Base-by-base conservation (phyloP, 2,113 vertebrate genomes). In the Heterotis niloticus region DNA sequence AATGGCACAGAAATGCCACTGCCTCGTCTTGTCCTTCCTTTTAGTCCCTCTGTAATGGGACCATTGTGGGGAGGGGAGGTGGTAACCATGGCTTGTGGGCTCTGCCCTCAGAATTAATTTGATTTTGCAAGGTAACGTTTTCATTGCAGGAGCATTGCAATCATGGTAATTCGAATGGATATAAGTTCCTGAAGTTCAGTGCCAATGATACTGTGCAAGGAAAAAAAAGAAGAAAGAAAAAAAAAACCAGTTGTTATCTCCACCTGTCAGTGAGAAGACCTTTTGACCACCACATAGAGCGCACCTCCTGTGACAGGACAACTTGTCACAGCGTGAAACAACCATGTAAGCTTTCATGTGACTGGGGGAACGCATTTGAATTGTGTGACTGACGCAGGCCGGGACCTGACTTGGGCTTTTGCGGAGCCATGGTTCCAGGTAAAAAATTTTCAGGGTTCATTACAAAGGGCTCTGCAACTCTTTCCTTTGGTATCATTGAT, bases 141-240 rank as follows among this genome's bases (percentile, higher is more conserved):
- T 44, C 73, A 75, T 75, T 24, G 24, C 56, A 62, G 57, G 28
- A 62, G 57, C 73, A 26, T 12, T 28, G 13, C 54, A 77, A 66
- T 77, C 64, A 67, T 52, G 64, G 23, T 68, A 68, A 78, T 68
- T 23, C 57, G 64, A 28, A 77, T n/a, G 64, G 64, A 77, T 67
- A 24, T 64, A 34, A 77, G 51, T 67, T 77, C 76, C 26, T 3
- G 9, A 54, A 73, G 71, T 73, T 73, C 52, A 24, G 52, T 57
- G 28, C 7, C 12, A n/a, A 28, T 69, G 26, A 28, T 34, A 28
- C 59, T 62, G 59, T 17, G 13, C 11, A 14, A 20, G 59, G 59
- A 10, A 10, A 10, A 3, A 11, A 10, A 10, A 11, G 59, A 1
- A 20, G 12, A n/a, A 10, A 12, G 24, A 13, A 10, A 44, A 26